These are phyloP conservation scores for Drosophila melanogaster DNA, from an alignment of 1,140 invertebrate species.

Conservation along the genomic window DNA sequence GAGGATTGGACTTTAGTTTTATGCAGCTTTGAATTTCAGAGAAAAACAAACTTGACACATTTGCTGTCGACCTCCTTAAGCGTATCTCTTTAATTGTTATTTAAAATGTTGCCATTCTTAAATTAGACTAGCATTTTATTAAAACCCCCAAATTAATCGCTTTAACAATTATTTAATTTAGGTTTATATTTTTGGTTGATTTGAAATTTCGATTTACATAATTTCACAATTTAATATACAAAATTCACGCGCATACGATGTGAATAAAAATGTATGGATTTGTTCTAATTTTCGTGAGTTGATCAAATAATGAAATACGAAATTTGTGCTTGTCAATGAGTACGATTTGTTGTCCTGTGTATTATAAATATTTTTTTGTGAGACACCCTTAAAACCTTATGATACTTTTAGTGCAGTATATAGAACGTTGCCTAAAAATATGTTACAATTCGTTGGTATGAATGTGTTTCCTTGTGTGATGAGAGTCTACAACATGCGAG, in stretches of 20 bases:
- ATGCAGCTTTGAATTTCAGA: conserved; percentile 50
- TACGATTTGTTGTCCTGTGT: conserved; percentile 48
- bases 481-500: conserved; percentile 74
- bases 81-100: neutral
- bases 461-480: conserved; percentile 38
- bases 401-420: conserved; percentile 17
- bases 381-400: conserved; percentile 75
- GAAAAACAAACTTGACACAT: conserved; percentile 31
- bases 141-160: neutral
- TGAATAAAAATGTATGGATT: neutral
- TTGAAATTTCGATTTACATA: conserved; percentile 54
- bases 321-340: conserved; percentile 39
- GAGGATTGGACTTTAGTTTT: conserved; percentile 64
- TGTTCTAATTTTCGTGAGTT: conserved; percentile 17
- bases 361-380: conserved; percentile 71
- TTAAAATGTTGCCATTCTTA: neutral
- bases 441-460: conserved; percentile 42
- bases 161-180: conserved; percentile 52
- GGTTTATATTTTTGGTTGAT: conserved; percentile 63
- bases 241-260: neutral
- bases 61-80: conserved; percentile 45
- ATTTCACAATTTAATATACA: conserved; percentile 14
- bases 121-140: no score
- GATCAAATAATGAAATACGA: conserved; percentile 11
- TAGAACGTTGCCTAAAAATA: conserved; percentile 21